phyloP scores from a whole-genome alignment of 2,797 vertebrate genomes.

The Sebastes minor region DNA sequence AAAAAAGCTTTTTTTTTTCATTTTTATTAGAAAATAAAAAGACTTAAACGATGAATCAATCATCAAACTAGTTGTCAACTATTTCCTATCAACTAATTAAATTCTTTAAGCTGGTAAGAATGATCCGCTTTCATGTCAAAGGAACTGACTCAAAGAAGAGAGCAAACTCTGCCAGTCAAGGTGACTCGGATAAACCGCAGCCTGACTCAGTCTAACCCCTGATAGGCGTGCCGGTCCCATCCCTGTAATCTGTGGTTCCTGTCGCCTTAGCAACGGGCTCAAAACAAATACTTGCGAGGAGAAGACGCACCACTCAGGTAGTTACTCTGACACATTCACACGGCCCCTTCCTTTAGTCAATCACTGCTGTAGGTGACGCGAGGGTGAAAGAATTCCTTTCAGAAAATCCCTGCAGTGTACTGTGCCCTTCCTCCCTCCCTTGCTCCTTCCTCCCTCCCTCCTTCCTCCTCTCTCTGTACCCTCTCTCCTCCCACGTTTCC shows the following conservation, averaged over 20 bases:
- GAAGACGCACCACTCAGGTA: constrained; percentile 76
- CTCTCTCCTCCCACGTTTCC: constrained; percentile 80
- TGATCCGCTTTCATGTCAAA: neutral
- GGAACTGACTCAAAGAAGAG: constrained; percentile 3
- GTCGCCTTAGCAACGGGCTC: constrained; percentile 71
- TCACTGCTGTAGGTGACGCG: constrained; percentile 70
- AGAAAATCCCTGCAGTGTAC: constrained; percentile 71
- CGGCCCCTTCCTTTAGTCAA: constrained; percentile 72
- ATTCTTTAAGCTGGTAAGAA: neutral
- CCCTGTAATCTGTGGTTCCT: constrained; percentile 83
- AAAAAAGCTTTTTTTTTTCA: neutral
- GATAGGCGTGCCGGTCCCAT: constrained; percentile 72
- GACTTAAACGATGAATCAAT: neutral
- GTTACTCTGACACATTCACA: constrained; percentile 71
- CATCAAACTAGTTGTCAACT: neutral
- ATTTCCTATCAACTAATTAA: neutral
- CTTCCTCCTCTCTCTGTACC: constrained; percentile 60
- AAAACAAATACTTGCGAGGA: constrained; percentile 70
- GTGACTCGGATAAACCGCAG: constrained; percentile 78
- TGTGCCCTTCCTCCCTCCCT: constrained; percentile 70
- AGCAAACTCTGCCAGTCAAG: constrained; percentile 62
- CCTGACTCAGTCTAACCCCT: constrained; percentile 78
- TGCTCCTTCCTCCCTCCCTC: constrained; percentile 70
- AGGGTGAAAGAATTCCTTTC: constrained; percentile 80
- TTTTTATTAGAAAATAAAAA: too few species aligned